Evolutionary conservation across 1,140 invertebrate species (phyloP), one percentile per base, ranked within the genome.

Genomic region (Caligus rogercresseyi): DNA sequence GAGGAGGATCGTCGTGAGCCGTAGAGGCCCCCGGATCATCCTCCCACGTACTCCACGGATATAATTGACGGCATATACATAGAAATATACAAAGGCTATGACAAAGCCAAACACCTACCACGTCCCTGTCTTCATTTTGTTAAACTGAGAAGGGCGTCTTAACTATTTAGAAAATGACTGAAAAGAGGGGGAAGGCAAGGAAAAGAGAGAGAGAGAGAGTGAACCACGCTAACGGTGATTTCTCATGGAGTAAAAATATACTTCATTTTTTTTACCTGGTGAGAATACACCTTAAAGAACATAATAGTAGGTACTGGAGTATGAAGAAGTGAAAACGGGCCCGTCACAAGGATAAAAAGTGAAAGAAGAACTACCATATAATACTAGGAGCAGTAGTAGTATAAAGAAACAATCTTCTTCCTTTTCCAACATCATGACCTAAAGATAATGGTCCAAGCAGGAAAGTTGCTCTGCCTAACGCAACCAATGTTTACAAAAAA

Each of bases 91-190:
- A 64, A 75, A 72, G 23, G 71, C 70, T 14, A 75, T 70, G 21
- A 75, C 67, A 11, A 76, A 67, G 59, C 69, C 72, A 54, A 71
- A 74, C 64, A 74, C 65, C 66, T 74, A 74, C 74, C 74, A 76
- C 51, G 69, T 67, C 11, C 73, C 73, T 13, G 72, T 70, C 69
- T 73, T 76, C 74, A 75, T 75, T 60, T 63, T 71, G 11, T 54
- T 16, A 54, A 54, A 54, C n/a, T 19, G 53, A 54, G 16, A 54
- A n/a, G 7, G 31, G 7, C 31, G 7, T 43, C n/a, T 11, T 11
- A 43, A 43, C n/a, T n/a, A 43, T 43, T 43, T 7, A n/a, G 31
- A 43, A n/a, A 43, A 43, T 43, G n/a, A 11, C 7, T 43, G n/a
- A n/a, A 43, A 43, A 43, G 7, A n/a, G n/a, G n/a, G n/a, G n/a